phyloP scores from a whole-genome alignment of 2,888 invertebrate genomes.

The Lithophane semibrunnea region DNA sequence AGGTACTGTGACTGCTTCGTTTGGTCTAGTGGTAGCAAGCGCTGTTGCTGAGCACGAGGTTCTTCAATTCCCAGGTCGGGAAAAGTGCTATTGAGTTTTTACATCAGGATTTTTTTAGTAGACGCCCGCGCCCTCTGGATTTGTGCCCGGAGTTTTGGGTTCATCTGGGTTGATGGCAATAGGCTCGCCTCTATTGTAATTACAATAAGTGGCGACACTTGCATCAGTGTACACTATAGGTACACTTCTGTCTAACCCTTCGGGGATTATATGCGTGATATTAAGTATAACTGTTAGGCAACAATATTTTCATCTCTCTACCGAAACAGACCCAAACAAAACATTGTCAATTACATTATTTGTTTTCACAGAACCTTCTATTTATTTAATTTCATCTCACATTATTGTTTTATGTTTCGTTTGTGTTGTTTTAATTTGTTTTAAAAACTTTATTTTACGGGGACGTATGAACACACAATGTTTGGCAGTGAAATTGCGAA shows the following conservation, averaged over 20 bases:
- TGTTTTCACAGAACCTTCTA: neutral
- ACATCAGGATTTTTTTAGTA: too few relatives aligned
- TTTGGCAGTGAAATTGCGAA: constrained; percentile 34
- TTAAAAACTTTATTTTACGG: constrained; percentile 30
- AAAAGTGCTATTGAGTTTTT: neutral
- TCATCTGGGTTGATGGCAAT: too few relatives aligned
- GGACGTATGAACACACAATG: constrained; percentile 14
- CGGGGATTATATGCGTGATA: neutral
- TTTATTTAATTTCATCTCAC: constrained; percentile 38
- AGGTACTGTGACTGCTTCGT: neutral
- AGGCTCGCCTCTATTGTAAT: too few relatives aligned
- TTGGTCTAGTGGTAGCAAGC: neutral
- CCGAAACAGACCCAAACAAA: constrained; percentile 16
- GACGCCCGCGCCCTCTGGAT: too few relatives aligned
- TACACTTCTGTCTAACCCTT: neutral
- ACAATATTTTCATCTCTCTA: neutral
- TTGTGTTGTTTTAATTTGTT: constrained; percentile 50
- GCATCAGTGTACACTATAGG: too few relatives aligned
- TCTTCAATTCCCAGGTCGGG: neutral
- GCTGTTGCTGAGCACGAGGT: neutral
- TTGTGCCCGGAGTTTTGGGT: too few relatives aligned
- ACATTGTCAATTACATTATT: constrained; percentile 11
- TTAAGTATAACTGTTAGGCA: neutral
- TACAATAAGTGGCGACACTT: too few relatives aligned
- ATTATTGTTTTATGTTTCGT: constrained; percentile 23